Percentiles rank a stretch among this genome's conserved stretches.
These are phyloP conservation scores for Ifrita kowaldi DNA, from an alignment of 2,113 vertebrate species.

Conservation along the genomic window DNA sequence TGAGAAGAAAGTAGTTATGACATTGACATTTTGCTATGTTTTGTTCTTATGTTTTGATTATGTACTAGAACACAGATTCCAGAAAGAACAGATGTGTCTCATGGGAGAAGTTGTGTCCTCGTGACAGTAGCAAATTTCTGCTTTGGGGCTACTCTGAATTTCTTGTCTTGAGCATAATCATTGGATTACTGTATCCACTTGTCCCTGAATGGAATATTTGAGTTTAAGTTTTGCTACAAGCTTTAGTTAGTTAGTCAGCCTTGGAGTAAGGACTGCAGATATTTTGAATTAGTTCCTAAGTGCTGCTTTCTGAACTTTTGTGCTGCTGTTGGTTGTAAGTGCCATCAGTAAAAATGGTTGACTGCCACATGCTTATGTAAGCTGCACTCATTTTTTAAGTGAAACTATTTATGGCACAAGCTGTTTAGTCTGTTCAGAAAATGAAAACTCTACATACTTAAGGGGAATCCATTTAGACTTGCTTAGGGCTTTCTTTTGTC, in stretches of 20 bases:
- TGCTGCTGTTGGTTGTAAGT: not conserved
- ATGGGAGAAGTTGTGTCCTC: not conserved
- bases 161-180: not conserved
- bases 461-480: not conserved
- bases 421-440: conserved; percentile 1
- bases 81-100: not conserved
- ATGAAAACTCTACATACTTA: not conserved
- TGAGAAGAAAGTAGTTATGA: not conserved
- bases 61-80: not conserved
- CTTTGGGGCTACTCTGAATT: not conserved
- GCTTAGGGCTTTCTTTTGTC: not conserved
- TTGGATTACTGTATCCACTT: not conserved
- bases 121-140: not conserved
- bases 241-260: not conserved
- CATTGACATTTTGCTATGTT: not conserved
- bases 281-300: not conserved
- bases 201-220: not conserved
- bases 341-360: not conserved
- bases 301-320: not conserved
- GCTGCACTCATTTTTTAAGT: not conserved
- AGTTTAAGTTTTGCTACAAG: not conserved
- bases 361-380: not conserved
- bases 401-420: not conserved
- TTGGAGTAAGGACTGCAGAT: not conserved
- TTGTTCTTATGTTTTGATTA: not conserved